Evolutionary conservation across 1,140 invertebrate species (phyloP).

Genomic region (Microplitis mediator): DNA sequence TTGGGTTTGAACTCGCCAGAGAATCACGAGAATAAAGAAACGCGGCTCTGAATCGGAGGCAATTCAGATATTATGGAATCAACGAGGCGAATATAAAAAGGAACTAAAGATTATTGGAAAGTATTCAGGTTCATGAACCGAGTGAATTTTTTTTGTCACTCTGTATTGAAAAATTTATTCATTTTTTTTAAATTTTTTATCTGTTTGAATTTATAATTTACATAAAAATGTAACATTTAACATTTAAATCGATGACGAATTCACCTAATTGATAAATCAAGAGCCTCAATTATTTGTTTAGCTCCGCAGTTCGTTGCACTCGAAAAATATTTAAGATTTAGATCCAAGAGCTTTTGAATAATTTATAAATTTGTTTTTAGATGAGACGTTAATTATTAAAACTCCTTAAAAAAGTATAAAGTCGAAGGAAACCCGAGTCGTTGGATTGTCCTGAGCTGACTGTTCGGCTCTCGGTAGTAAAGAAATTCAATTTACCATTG

Average conservation of each 20-base stretch:
- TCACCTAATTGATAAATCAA: too few relatives aligned
- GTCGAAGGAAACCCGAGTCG: too few relatives aligned
- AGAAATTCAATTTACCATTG: background rate
- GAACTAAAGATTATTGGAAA: slow-evolving; percentile 1
- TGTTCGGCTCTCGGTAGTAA: background rate
- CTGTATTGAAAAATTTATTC: background rate
- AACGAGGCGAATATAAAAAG: slow-evolving; percentile 7
- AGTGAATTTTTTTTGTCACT: background rate
- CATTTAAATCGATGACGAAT: background rate
- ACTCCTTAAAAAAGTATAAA: too few relatives aligned
- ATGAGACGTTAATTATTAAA: too few relatives aligned
- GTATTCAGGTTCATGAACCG: slow-evolving; percentile 1
- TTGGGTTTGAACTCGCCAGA: too few relatives aligned
- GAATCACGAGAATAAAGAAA: background rate
- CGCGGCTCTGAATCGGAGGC: background rate
- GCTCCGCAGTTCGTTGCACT: too few relatives aligned
- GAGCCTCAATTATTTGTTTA: too few relatives aligned
- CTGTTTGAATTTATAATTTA: background rate
- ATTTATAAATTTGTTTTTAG: too few relatives aligned
- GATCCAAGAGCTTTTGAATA: too few relatives aligned
- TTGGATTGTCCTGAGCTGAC: too few relatives aligned
- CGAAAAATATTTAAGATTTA: too few relatives aligned
- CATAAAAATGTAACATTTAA: background rate
- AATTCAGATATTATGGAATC: slow-evolving; percentile 17
- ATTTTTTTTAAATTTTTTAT: background rate